These are phyloP conservation scores for Cosmia pyralina DNA, from an alignment of 2,888 invertebrate genomes.

Conservation along the genomic window DNA sequence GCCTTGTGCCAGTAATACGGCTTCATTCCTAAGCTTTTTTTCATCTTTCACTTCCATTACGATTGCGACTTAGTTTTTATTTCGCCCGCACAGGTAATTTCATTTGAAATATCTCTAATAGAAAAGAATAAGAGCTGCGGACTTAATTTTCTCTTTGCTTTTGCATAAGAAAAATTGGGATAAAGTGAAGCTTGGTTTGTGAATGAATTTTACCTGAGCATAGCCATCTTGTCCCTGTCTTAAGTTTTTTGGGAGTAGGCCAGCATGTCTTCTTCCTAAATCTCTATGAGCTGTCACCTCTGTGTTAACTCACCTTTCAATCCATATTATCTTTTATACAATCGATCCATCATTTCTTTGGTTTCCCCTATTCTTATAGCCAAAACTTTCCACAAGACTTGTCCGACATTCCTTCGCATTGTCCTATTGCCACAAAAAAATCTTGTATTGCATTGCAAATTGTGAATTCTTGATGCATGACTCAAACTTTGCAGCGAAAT, in stretches of 20 bases:
- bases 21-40: slow-evolving; percentile 11
- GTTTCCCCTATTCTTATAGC: neutral
- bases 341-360: neutral
- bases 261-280: neutral
- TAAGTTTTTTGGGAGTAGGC: neutral
- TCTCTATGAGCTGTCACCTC: neutral
- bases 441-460: neutral
- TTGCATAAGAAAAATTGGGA: neutral
- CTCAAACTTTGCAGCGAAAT: neutral
- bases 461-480: neutral
- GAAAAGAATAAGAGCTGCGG: slow-evolving; percentile 4
- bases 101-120: slow-evolving; percentile 18
- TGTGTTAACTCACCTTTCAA: neutral
- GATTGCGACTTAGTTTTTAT: slow-evolving; percentile 12
- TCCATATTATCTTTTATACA: neutral
- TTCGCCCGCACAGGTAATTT: slow-evolving; percentile 9
- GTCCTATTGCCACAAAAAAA: neutral
- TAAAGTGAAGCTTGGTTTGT: neutral
- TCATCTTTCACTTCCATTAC: slow-evolving; percentile 24
- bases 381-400: neutral
- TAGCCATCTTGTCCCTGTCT: too few species aligned
- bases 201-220: neutral
- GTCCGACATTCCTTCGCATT: neutral
- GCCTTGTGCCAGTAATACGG: slow-evolving; percentile 5
- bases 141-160: slow-evolving; percentile 11